Conservation (phyloP, 2,797 vertebrate species). For the Psittacula echo region DNA sequence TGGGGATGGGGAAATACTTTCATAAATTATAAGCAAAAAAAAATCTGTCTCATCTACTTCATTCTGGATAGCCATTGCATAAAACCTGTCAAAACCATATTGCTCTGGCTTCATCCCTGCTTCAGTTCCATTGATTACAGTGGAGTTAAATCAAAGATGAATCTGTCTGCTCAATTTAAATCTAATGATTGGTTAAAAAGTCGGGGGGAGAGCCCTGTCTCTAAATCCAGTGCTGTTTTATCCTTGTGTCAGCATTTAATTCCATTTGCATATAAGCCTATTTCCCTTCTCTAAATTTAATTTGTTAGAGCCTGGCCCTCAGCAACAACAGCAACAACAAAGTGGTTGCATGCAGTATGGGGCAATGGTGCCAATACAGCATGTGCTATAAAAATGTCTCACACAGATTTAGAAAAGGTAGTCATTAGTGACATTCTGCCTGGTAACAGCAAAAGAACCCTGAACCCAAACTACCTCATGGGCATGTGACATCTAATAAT, state of each 20-base stretch:
- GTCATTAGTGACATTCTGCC: slow-evolving; percentile 64
- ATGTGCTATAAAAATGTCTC: slow-evolving; percentile 64
- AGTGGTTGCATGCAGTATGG: slow-evolving; percentile 70
- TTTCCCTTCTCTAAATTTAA: slow-evolving; percentile 77
- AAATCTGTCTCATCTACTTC: slow-evolving; percentile 56
- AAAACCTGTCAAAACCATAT: slow-evolving; percentile 64
- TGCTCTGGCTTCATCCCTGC: slow-evolving; percentile 16
- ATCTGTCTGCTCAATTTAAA: slow-evolving; percentile 71
- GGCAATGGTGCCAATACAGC: slow-evolving; percentile 66
- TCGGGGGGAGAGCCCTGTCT: slow-evolving; percentile 41
- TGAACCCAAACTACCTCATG: not conserved
- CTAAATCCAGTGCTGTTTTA: slow-evolving; percentile 75
- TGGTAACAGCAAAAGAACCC: slow-evolving; percentile 26
- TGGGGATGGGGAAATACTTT: slow-evolving; percentile 69
- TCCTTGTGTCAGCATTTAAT: slow-evolving; percentile 78
- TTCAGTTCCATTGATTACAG: slow-evolving; percentile 58
- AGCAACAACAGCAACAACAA: slow-evolving; percentile 67
- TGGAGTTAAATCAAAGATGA: slow-evolving; percentile 63
- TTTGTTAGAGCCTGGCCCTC: slow-evolving; percentile 73
- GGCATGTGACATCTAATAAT: slow-evolving; percentile 47
- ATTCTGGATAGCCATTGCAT: slow-evolving; percentile 52
- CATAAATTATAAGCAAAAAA: slow-evolving; percentile 46
- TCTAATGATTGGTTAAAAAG: slow-evolving; percentile 72
- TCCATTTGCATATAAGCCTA: slow-evolving; percentile 79
- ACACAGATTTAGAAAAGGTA: slow-evolving; percentile 67